Conservation (phyloP, 1,140 invertebrate genomes). For the Cyphomyrmex costatus region DNA sequence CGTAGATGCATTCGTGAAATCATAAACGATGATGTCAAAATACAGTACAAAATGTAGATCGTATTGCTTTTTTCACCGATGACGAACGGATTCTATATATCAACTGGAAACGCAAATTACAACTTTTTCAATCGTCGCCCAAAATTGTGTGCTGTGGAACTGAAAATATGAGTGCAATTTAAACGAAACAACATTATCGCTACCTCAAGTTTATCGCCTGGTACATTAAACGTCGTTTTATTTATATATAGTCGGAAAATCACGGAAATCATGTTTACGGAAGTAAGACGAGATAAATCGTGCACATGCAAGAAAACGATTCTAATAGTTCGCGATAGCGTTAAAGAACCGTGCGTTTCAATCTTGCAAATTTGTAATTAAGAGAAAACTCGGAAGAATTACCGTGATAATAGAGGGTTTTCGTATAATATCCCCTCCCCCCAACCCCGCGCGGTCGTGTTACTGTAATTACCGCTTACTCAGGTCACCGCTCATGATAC, state of each 20-base stretch:
- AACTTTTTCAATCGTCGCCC: slow-evolving; percentile 42
- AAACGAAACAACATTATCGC: slow-evolving; percentile 61
- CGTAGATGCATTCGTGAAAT: neutral
- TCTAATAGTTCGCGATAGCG: neutral
- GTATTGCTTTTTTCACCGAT: slow-evolving; percentile 4
- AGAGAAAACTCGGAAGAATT: slow-evolving; percentile 3
- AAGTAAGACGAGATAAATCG: slow-evolving; percentile 4
- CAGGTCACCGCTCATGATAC: slow-evolving; percentile 39
- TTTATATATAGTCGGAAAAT: slow-evolving; percentile 23
- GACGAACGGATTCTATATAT: slow-evolving; percentile 50
- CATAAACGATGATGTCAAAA: slow-evolving; percentile 42
- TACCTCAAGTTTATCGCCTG: slow-evolving; percentile 31
- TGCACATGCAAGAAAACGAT: slow-evolving; percentile 16
- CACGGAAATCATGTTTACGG: slow-evolving; percentile 18
- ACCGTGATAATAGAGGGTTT: slow-evolving; percentile 7
- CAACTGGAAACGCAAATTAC: slow-evolving; percentile 15
- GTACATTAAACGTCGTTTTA: neutral
- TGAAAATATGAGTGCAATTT: slow-evolving; percentile 20
- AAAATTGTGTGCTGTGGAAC: neutral
- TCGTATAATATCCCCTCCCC: neutral
- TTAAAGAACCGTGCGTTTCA: neutral
- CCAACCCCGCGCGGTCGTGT: neutral
- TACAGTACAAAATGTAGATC: neutral
- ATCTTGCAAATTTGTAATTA: slow-evolving; percentile 17
- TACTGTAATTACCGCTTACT: slow-evolving; percentile 48